Evolutionary conservation across 2,797 vertebrate species (phyloP), one percentile per base, ranked within the genome.

Genomic region (Tachyglossus aculeatus): DNA sequence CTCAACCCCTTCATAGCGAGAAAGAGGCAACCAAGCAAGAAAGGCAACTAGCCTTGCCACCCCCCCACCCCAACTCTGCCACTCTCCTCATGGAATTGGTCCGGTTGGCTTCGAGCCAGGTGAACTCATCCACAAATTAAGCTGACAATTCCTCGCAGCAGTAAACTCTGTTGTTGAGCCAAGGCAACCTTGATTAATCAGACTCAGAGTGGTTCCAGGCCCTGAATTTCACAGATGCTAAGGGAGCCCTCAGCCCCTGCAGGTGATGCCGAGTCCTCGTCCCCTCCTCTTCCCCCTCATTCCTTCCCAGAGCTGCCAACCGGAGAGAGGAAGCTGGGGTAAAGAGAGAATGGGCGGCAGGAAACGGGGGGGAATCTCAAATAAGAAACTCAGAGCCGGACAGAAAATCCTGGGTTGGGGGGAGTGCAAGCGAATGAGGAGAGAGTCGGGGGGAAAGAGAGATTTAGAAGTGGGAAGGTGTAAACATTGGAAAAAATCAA

Each of bases 41-140:
- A 38, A 32, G 36, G n/a, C 48, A 21, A 67, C 55, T 75, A 45
- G 65, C 60, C 61, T 80, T 45, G 71, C n/a, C 25, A 43, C 36
- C 22, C 73, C 48, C 1, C 2, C 59, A 29, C n/a, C n/a, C n/a
- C n/a, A n/a, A n/a, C n/a, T n/a, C 33, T 67, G 60, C 60, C 55
- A 40, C 29, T 72, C 41, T 37, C 32, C 52, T 66, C 50, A 34
- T 47, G 61, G 52, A 79, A 54, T 31, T 82, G 45, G 64, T 57
- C 53, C 52, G 66, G 76, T 47, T 57, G 50, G 76, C 68, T 37
- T 15, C 36, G 18, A 50, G 63, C 59, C 66, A 74, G 41, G 50
- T 71, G 74, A 81, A 65, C 59, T 80, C 66, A 77, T 57, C 69
- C 45, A 37, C 45, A 71, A 54, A 71, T 74, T 67, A 71, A 78